A percentile compares a stretch with the other conserved stretches of the same genome.
These are phyloP conservation scores for Trissolcus basalis DNA, from an alignment of 1,140 invertebrate species.

Conservation along the genomic window DNA sequence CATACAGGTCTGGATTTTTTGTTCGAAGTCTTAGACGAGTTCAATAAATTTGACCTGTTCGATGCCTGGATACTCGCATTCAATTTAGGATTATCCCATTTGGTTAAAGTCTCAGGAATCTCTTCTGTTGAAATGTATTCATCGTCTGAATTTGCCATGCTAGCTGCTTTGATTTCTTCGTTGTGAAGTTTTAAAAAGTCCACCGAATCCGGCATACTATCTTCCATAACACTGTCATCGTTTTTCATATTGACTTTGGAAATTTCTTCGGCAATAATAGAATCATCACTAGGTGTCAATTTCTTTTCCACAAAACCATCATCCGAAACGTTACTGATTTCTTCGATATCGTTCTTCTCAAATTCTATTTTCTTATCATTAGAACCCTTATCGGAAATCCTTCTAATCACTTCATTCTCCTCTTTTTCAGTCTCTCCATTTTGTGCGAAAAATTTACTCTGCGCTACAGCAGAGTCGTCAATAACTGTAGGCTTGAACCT, in stretches of 20 bases:
- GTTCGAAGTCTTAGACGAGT: background rate
- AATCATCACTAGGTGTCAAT: background rate
- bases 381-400: background rate
- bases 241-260: background rate
- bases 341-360: slow-evolving; percentile 1
- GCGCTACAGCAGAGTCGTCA: slow-evolving; percentile 49
- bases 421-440: slow-evolving; percentile 4
- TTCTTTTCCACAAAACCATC: background rate
- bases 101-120: slow-evolving; percentile 43
- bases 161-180: background rate
- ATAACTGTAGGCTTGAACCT: slow-evolving; percentile 63
- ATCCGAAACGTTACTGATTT: background rate
- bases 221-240: slow-evolving; percentile 4
- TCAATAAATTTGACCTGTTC: background rate
- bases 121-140: slow-evolving; percentile 26
- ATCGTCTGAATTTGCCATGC: background rate
- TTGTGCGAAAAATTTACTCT: slow-evolving; percentile 64
- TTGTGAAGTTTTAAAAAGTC: slow-evolving; percentile 7
- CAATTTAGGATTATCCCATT: slow-evolving; percentile 45
- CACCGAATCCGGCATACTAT: slow-evolving; percentile 11
- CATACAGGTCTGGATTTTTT: slow-evolving; percentile 6
- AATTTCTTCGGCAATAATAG: too few species aligned
- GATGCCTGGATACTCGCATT: slow-evolving; percentile 1
- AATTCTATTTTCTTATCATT: background rate
- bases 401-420: background rate